phyloP scores from a whole-genome alignment of 2,888 invertebrate genomes.

The Dryococelus australis region DNA sequence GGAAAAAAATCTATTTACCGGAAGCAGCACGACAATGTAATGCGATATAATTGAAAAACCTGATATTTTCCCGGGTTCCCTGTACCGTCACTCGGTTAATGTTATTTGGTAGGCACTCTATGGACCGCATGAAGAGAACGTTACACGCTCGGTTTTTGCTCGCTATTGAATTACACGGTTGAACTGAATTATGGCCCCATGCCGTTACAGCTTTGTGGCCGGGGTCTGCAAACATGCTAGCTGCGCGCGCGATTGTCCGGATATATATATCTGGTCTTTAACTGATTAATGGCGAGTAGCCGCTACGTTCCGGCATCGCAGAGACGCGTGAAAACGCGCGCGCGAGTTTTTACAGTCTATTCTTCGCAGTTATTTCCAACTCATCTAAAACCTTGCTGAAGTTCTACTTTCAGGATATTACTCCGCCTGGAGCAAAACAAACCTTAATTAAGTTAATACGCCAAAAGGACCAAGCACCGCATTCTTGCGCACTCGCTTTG shows the following conservation, averaged over 20 bases:
- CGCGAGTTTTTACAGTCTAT: too few species aligned
- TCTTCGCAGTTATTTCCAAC: too few species aligned
- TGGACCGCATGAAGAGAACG: background rate
- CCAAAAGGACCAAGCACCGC: too few species aligned
- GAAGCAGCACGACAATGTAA: slow-evolving; percentile 6
- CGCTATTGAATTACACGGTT: slow-evolving; percentile 10
- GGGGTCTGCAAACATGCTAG: background rate
- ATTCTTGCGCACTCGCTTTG: too few species aligned
- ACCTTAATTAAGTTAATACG: too few species aligned
- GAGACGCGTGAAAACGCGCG: background rate
- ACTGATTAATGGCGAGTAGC: background rate
- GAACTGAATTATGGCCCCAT: slow-evolving; percentile 16
- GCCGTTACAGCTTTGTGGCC: slow-evolving; percentile 10
- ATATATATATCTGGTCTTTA: slow-evolving; percentile 16
- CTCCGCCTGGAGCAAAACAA: too few species aligned
- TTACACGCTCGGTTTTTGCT: background rate
- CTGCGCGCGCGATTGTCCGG: background rate
- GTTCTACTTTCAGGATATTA: too few species aligned
- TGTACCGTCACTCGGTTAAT: background rate
- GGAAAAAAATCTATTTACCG: slow-evolving; percentile 6
- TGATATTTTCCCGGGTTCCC: background rate
- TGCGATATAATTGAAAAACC: background rate
- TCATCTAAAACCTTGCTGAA: too few species aligned
- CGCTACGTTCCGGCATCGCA: background rate
- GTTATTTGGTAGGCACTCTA: background rate